Evolutionary conservation across 1,140 invertebrate genomes (phyloP).

Genomic region (Leptopilina clavipes): DNA sequence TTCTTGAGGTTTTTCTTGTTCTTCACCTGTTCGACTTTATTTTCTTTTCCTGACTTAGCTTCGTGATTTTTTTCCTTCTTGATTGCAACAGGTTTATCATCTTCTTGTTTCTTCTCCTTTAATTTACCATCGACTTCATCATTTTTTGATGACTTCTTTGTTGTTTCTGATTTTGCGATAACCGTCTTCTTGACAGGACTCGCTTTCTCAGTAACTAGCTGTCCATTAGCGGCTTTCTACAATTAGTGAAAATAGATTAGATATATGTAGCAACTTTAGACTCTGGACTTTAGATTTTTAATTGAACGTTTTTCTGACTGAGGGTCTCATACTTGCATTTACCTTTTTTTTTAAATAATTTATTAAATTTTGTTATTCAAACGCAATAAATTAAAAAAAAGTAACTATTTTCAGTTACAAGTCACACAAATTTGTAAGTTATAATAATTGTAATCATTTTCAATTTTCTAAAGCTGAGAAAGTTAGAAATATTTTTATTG

Average conservation of each 20-base stretch:
- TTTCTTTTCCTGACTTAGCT: conserved; percentile 71
- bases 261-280: conserved; percentile 25
- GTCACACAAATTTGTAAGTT: too few relatives aligned
- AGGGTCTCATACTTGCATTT: too few relatives aligned
- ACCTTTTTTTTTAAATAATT: too few relatives aligned
- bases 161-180: conserved; percentile 67
- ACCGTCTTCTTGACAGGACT: conserved; percentile 74
- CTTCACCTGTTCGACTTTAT: conserved; percentile 74
- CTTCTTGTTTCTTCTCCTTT: conserved; percentile 74
- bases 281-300: neutral
- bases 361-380: too few relatives aligned
- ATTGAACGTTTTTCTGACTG: neutral
- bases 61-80: conserved; percentile 72
- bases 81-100: conserved; percentile 60
- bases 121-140: conserved; percentile 71
- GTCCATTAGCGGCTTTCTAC: conserved; percentile 74
- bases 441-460: too few relatives aligned
- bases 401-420: too few relatives aligned
- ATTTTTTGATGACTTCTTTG: conserved; percentile 68
- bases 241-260: conserved; percentile 54
- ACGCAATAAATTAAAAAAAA: too few relatives aligned
- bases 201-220: conserved; percentile 70
- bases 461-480: too few relatives aligned
- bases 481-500: too few relatives aligned
- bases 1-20: conserved; percentile 77